Base-by-base conservation (phyloP, 2,888 invertebrate species). In the Eupithecia dodoneata region DNA sequence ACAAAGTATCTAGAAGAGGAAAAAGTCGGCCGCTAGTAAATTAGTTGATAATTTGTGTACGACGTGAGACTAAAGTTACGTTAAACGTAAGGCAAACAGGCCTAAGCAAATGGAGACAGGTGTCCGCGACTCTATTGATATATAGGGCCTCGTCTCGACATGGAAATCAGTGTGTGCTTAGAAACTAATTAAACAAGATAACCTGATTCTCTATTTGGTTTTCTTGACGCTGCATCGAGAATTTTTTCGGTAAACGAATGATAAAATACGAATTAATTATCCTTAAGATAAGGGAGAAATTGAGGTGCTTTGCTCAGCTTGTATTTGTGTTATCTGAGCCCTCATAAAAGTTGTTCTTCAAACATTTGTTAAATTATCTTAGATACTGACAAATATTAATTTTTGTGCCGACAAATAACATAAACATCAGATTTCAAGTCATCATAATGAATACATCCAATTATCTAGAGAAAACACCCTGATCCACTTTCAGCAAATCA, bases 51-150 rank as follows among this genome's bases (percentile, higher is more conserved):
- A 94, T 94, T 92, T 92, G 92, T 93, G 92, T 93, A 93, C 90
- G 93, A 92, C 91, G 72, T 89, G 82, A 87, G 88, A 85, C 89
- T 93, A 91, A 93, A 93, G 90, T 94, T 93, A 91, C 90, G 93
- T 94, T 94, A 94, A 94, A 94, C 90, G 91, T 90, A 89, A 91
- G 87, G 84, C 87, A 94, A 94, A 94, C 92, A 94, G 80, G 88
- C 94, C 94, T 95, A 95, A 94, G 92, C 90, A 94, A 94, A 95
- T 91, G 92, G 87, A 90, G 93, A 93, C 94, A 95, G 94, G 94
- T 95, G 94, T 92, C 90, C 91, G 82, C 87, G 63, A 91, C 90
- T 85, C 85, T 92, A 93, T 93, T 93, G 92, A 92, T 93, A 94
- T 91, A 92, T 93, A 93, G 90, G 87, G 86, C 84, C 88, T 89